phyloP scores from a whole-genome alignment of 2,797 vertebrate species.

The Hoplostethus mediterraneus region DNA sequence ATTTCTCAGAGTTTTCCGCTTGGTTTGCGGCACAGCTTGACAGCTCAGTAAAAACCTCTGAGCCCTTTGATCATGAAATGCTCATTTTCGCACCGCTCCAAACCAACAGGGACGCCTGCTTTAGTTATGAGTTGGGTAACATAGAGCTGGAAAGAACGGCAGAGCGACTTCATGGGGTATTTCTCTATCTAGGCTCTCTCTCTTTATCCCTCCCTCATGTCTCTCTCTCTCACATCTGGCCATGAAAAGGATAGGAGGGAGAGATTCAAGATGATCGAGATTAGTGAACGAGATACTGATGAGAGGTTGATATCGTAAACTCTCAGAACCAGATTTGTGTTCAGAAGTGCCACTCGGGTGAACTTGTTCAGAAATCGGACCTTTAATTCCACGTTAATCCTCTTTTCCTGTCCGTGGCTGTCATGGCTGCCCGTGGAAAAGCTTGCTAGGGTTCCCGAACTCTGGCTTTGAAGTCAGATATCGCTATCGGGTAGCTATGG shows the following conservation, averaged over 20 bases:
- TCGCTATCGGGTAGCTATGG: slow-evolving; percentile 57
- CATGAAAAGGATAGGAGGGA: neutral
- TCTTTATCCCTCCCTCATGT: slow-evolving; percentile 7
- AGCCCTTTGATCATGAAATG: slow-evolving; percentile 72
- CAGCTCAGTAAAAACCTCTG: slow-evolving; percentile 61
- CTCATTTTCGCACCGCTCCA: slow-evolving; percentile 55
- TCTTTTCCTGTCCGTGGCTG: slow-evolving; percentile 65
- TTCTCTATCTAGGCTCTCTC: slow-evolving; percentile 6
- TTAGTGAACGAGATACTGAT: neutral
- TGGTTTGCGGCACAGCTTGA: slow-evolving; percentile 54
- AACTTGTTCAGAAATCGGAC: slow-evolving; percentile 76
- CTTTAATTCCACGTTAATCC: slow-evolving; percentile 78
- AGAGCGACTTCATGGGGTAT: slow-evolving; percentile 17
- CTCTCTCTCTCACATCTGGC: slow-evolving; percentile 5
- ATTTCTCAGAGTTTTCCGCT: slow-evolving; percentile 54
- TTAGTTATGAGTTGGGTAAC: slow-evolving; percentile 28
- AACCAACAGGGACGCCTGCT: slow-evolving; percentile 47
- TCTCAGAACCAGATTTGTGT: slow-evolving; percentile 69
- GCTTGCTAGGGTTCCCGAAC: slow-evolving; percentile 51
- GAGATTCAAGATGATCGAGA: neutral
- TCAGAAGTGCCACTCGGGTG: slow-evolving; percentile 59
- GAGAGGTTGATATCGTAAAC: slow-evolving; percentile 58
- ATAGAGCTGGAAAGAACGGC: slow-evolving; percentile 38
- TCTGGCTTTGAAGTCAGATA: slow-evolving; percentile 59
- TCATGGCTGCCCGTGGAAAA: slow-evolving; percentile 55